Percentiles rank a stretch among this genome's conserved stretches.
Conservation (phyloP, 2,113 vertebrate species). For the Chloebia gouldiae region DNA sequence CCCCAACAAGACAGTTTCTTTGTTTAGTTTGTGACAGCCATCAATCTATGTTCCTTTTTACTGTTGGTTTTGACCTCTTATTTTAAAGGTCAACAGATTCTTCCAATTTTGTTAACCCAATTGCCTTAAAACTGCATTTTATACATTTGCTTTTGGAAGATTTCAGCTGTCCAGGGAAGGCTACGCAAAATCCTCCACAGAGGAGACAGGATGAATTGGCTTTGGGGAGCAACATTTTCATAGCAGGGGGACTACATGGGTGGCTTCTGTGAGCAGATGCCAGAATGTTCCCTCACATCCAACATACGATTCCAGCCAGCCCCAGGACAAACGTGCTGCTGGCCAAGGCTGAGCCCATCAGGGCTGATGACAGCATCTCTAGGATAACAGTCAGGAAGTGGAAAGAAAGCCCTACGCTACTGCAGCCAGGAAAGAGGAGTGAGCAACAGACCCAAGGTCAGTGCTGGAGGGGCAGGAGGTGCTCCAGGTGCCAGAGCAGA, state of each 20-base stretch:
- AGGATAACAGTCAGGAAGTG: background rate
- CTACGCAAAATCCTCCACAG: background rate
- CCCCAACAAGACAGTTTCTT: background rate
- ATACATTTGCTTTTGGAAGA: background rate
- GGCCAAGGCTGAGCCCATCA: background rate
- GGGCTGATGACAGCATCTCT: background rate
- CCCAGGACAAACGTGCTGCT: accelerated
- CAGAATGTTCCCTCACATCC: background rate
- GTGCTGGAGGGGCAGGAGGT: background rate
- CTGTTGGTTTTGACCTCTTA: background rate
- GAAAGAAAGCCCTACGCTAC: accelerated
- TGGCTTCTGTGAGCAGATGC: background rate
- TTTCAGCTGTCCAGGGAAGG: background rate
- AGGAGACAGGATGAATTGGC: background rate
- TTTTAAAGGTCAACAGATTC: background rate
- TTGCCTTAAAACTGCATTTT: background rate
- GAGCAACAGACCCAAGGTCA: background rate
- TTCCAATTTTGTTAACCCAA: background rate
- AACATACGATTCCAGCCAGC: background rate
- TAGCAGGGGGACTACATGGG: background rate
- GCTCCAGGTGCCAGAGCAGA: accelerated
- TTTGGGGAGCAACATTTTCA: background rate
- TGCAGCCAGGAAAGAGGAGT: background rate
- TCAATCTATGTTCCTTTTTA: background rate
- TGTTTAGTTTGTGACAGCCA: background rate